Percentiles rank a stretch among this genome's conserved stretches.
Conservation (phyloP, 2,797 vertebrate species). For the Cephalopachus bancanus region DNA sequence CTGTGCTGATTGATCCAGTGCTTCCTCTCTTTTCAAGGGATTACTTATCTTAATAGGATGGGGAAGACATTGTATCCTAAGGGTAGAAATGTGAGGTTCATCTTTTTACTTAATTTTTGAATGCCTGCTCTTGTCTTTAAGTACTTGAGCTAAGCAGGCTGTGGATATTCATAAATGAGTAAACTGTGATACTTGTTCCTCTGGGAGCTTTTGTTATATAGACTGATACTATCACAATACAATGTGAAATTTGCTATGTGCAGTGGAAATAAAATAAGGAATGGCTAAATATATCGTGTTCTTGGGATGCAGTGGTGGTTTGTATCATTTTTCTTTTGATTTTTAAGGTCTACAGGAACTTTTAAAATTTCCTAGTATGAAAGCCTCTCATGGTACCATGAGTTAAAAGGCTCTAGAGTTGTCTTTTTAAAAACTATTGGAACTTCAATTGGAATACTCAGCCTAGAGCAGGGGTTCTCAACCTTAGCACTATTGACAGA, state of each 20-base stretch:
- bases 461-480: not conserved
- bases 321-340: not conserved
- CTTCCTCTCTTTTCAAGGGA: constrained; percentile 25
- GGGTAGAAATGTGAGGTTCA: not conserved
- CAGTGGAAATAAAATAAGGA: not conserved
- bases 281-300: not conserved
- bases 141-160: not conserved
- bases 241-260: constrained; percentile 19
- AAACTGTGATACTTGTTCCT: constrained; percentile 16
- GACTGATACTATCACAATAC: not conserved
- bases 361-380: constrained; percentile 28
- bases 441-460: constrained; percentile 14
- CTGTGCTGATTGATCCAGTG: not conserved
- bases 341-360: constrained; percentile 52
- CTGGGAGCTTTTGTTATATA: not conserved
- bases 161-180: constrained; percentile 1
- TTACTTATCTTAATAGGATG: not conserved
- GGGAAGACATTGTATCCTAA: not conserved
- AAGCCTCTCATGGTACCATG: not conserved
- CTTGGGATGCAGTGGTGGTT: not conserved
- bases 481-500: not conserved
- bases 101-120: constrained; percentile 41
- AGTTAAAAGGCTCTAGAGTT: not conserved
- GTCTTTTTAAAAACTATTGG: constrained; percentile 32
- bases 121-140: not conserved